A percentile compares a stretch with the other conserved stretches of the same genome.
phyloP scores from a whole-genome alignment of 1,140 invertebrate species.

The Chlorops oryzae region DNA sequence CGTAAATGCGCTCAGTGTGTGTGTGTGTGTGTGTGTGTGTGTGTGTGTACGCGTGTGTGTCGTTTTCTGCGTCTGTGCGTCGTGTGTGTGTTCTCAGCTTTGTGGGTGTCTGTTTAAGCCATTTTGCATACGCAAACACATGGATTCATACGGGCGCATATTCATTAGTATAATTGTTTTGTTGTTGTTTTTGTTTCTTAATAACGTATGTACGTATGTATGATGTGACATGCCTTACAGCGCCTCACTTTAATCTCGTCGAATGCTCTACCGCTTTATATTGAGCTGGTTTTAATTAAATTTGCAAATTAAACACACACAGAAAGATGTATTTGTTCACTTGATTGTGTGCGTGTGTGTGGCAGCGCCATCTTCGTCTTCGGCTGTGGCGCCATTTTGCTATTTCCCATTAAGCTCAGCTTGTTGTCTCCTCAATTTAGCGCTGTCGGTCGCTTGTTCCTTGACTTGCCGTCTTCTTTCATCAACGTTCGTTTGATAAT shows the following conservation, averaged over 20 bases:
- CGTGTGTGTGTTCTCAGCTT: neutral
- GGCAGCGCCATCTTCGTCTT: neutral
- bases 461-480: too few species aligned
- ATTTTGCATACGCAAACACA: too few species aligned
- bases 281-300: constrained; percentile 22
- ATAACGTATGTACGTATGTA: neutral
- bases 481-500: too few species aligned
- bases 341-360: neutral
- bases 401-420: neutral
- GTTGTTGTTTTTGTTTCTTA: neutral
- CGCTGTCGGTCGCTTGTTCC: too few species aligned
- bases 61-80: too few species aligned
- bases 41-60: too few species aligned
- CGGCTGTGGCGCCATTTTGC: neutral
- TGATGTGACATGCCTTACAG: too few species aligned
- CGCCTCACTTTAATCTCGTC: too few species aligned
- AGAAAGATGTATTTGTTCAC: neutral
- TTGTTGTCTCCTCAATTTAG: neutral
- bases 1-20: too few species aligned
- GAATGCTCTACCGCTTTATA: neutral
- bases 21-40: too few species aligned
- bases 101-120: too few species aligned
- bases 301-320: constrained; percentile 21
- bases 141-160: too few species aligned
- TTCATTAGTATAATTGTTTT: neutral